Conservation (phyloP, 2,888 invertebrate genomes). For the Agonopterix arenella region DNA sequence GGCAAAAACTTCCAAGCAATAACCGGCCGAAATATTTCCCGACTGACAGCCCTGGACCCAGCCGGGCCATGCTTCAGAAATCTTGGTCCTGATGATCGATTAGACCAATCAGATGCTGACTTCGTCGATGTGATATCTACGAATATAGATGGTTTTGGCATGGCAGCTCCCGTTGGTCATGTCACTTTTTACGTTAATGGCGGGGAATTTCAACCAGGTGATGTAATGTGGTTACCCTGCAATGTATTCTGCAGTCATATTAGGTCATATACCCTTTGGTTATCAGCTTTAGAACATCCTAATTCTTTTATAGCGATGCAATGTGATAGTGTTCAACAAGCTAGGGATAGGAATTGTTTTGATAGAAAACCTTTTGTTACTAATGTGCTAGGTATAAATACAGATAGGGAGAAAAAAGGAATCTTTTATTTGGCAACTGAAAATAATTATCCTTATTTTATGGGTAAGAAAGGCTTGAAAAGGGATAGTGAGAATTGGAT, state of each 20-base stretch:
- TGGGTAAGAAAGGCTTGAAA: conserved; percentile 45
- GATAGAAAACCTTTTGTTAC: conserved; percentile 30
- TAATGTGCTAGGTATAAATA: conserved; percentile 31
- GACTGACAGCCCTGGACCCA: conserved; percentile 42
- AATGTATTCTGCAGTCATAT: conserved; percentile 36
- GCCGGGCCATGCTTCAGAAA: conserved; percentile 56
- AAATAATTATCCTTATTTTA: conserved; percentile 41
- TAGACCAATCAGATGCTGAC: conserved; percentile 50
- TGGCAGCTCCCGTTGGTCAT: conserved; percentile 53
- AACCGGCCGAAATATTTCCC: conserved; percentile 41
- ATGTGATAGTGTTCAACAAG: conserved; percentile 41
- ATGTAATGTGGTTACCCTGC: conserved; percentile 32
- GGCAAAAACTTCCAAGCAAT: conserved; percentile 40
- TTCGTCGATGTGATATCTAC: conserved; percentile 48
- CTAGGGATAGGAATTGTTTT: conserved; percentile 34
- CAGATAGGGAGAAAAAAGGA: conserved; percentile 28
- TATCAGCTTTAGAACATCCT: conserved; percentile 33
- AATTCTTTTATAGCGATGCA: conserved; percentile 35
- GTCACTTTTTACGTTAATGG: conserved; percentile 58
- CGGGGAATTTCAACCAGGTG: conserved; percentile 47
- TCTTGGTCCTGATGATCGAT: conserved; percentile 39
- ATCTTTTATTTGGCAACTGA: conserved; percentile 36
- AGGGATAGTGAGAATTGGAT: conserved; percentile 28
- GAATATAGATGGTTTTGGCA: conserved; percentile 52
- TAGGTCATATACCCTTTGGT: conserved; percentile 32